Percentiles rank a stretch among this genome's conserved stretches.
phyloP scores from a whole-genome alignment of 2,113 vertebrate genomes.

The Pteronura brasiliensis region DNA sequence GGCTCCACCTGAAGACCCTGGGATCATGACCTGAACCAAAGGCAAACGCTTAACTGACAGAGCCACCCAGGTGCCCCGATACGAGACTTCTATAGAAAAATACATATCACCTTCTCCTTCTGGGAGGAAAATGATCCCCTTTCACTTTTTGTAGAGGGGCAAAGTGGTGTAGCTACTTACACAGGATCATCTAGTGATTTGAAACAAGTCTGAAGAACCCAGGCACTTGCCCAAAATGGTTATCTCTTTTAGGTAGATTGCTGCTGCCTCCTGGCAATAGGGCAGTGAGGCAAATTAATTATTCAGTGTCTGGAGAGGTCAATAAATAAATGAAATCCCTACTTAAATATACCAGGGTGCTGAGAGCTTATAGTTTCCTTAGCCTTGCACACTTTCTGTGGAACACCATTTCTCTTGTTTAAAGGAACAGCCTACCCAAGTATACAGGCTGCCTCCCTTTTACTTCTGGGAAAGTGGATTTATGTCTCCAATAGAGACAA shows the following conservation, averaged over 20 bases:
- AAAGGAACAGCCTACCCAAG: background rate
- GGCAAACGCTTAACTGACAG: too few relatives aligned
- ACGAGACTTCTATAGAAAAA: background rate
- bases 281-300: background rate
- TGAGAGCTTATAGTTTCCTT: background rate
- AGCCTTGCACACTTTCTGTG: background rate
- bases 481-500: background rate
- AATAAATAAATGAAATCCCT: conserved; percentile 31
- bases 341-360: background rate
- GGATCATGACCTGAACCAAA: too few relatives aligned
- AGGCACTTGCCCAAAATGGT: background rate
- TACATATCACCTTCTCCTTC: background rate
- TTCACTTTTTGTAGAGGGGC: background rate
- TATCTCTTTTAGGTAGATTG: background rate
- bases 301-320: background rate
- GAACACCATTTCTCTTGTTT: background rate
- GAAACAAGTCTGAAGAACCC: background rate
- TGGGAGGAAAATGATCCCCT: background rate
- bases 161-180: background rate
- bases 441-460: background rate
- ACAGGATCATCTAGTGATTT: background rate
- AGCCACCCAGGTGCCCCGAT: too few relatives aligned
- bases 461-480: background rate
- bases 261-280: background rate
- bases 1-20: too few relatives aligned